Evolutionary conservation across 1,140 invertebrate species (phyloP), one percentile per base, ranked within the genome.

Genomic region (Micrasema longulum): DNA sequence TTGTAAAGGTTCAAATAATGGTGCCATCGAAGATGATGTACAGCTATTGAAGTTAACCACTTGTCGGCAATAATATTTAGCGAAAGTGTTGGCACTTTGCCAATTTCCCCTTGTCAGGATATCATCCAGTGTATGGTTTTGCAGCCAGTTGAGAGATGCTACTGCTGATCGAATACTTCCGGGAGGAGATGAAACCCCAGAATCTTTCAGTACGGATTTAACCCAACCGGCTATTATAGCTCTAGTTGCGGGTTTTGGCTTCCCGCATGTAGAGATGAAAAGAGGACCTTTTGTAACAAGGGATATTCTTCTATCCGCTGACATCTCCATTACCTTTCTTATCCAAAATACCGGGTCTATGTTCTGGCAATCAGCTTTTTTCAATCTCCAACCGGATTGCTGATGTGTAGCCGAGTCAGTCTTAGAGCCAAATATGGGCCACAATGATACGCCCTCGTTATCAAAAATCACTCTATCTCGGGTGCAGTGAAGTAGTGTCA

Each of bases 391-490:
- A 4, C 43, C 6, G 4, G 43, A 7, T 14, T 47, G 47, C 18
- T 57, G 43, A 52, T 60, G 26, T 23, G 22, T 64, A 1, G 48
- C 36, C 2, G 69, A 55, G 62, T 79, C 78, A 18, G 78, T 80
- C 47, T 81, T 79, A 16, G 76, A 80, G 1, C 78, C 78, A 76
- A 79, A 79, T 10, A 10, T 48, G 31, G 78, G 78, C 76, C 75
- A 78, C 7, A 76, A 52, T 71, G 75, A 69, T 14, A 79, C 63
- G 41, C 72, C 70, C 11, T 76, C 66, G n/a, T 71, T 47, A 31
- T 68, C 7, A n/a, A 74, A 63, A 20, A 38, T 43, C 23, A 75
- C 55, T 62, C 64, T 55, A n/a, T 76, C 41, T 45, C 38, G 5
- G 11, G 60, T 73, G 20, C 67, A 75, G 38, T 52, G 69, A 57